These are phyloP conservation scores for Polylopha cassiicola DNA, from an alignment of 2,888 invertebrate species.

Conservation along the genomic window DNA sequence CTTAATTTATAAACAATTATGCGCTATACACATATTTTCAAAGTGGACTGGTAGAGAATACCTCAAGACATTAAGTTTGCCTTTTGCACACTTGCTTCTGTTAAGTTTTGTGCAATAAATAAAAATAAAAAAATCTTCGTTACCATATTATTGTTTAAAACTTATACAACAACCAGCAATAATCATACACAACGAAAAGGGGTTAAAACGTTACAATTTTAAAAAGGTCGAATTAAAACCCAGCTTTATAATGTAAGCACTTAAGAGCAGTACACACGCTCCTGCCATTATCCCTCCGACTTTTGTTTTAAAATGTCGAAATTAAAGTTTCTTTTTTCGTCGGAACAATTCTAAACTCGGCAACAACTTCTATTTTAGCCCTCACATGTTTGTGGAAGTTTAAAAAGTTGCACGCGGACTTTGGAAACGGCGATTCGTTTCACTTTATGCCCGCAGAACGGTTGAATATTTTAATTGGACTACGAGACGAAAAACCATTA, in stretches of 20 bases:
- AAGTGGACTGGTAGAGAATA: too few relatives aligned
- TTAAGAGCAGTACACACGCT: constrained; percentile 48
- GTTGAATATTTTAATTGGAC: constrained; percentile 62
- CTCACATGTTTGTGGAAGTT: constrained; percentile 73
- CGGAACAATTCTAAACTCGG: constrained; percentile 69
- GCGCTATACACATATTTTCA: too few relatives aligned
- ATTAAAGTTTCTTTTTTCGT: constrained; percentile 73
- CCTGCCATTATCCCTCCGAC: constrained; percentile 67
- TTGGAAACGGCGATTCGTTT: constrained; percentile 58
- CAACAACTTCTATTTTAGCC: constrained; percentile 73
- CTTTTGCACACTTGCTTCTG: too few relatives aligned
- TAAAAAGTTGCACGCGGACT: constrained; percentile 61
- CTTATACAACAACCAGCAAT: too few relatives aligned
- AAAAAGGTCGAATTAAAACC: constrained; percentile 10
- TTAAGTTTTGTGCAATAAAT: too few relatives aligned
- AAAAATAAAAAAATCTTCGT: too few relatives aligned
- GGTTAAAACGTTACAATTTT: background rate
- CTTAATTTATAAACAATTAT: too few relatives aligned
- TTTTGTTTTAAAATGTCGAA: constrained; percentile 72
- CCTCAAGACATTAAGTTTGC: too few relatives aligned
- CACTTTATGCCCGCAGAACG: constrained; percentile 51
- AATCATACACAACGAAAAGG: background rate
- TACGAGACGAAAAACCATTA: constrained; percentile 35
- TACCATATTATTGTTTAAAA: too few relatives aligned
- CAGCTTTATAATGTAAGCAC: constrained; percentile 19